These are phyloP conservation scores for Proales similis DNA, from an alignment of 1,140 invertebrate species.

Conservation along the genomic window DNA sequence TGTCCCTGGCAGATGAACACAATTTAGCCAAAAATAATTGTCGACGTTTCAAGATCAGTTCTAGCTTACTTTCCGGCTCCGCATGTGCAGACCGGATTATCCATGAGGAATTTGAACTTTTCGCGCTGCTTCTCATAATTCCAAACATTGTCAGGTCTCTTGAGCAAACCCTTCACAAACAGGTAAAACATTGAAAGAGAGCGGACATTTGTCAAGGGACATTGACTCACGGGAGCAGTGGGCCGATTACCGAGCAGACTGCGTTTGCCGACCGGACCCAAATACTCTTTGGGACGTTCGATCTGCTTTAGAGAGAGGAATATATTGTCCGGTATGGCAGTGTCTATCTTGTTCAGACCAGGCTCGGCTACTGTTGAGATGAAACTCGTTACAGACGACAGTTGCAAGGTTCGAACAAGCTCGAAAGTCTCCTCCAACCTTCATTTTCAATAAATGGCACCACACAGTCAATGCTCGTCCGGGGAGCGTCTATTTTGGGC, in stretches of 20 bases:
- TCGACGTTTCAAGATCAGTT: not conserved
- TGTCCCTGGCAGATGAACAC: constrained; percentile 44
- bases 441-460: constrained; percentile 36
- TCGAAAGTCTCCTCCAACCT: not conserved
- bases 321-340: constrained; percentile 45
- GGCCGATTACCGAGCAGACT: constrained; percentile 33
- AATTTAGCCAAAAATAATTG: not conserved
- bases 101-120: constrained; percentile 48
- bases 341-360: constrained; percentile 7
- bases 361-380: not conserved
- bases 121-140: constrained; percentile 46
- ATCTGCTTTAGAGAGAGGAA: constrained; percentile 49
- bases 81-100: constrained; percentile 49
- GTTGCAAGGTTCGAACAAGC: not conserved
- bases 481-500: constrained; percentile 28
- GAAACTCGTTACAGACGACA: not conserved
- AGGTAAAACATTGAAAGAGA: not conserved
- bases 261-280: constrained; percentile 44
- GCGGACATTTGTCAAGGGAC: not conserved
- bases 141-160: constrained; percentile 48
- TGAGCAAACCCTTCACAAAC: not conserved
- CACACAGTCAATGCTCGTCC: constrained; percentile 21
- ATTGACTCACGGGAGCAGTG: constrained; percentile 1
- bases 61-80: constrained; percentile 50
- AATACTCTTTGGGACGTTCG: constrained; percentile 43